Evolutionary conservation across 2,888 invertebrate species (phyloP), one percentile per base, ranked within the genome.

Genomic region (Anodontia alba): DNA sequence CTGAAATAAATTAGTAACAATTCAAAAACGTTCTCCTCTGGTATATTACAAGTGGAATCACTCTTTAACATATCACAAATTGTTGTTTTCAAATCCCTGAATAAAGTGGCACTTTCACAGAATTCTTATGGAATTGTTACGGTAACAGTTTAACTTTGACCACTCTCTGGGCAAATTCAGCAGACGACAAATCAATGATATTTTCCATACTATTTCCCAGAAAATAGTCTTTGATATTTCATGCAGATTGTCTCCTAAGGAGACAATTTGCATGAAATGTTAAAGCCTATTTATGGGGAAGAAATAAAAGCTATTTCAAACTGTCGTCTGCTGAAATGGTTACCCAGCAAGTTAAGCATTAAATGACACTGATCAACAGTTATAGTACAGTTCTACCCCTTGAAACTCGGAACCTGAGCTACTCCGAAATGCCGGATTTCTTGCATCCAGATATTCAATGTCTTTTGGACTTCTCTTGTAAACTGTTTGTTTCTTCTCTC

Each of bases 391-490:
- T 69, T 86, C 85, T 8, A 86, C 78, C 0, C 83, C 85, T 49
- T 83, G 84, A 71, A 89, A 88, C 74, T 88, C 88, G 2, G 83
- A 81, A 66, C 92, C 88, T 8, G 81, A 82, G 75, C 92, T 92
- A 80, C 89, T 90, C 71, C 92, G 81, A 79, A 90, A 92, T 3
- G 91, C 92, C 12, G 91, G 91, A 80, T 92, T 92, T 74, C 91
- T 80, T 33, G 91, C 90, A 73, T 92, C 92, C 43, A 92, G 80
- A 69, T 91, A 91, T 70, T 90, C 88, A 43, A 90, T 87, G 67
- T 90, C 82, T 23, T 78, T 78, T 31, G 82, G 49, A 31, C 80
- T 85, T 20, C 71, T 43, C 20, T 76, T 75, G 54, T 83, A 85
- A 23, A 77, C 68, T 31, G 82, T 78, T 36, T 82, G 72, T 69